phyloP scores from a whole-genome alignment of 2,113 vertebrate species.

The Coryphaenoides rupestris region DNA sequence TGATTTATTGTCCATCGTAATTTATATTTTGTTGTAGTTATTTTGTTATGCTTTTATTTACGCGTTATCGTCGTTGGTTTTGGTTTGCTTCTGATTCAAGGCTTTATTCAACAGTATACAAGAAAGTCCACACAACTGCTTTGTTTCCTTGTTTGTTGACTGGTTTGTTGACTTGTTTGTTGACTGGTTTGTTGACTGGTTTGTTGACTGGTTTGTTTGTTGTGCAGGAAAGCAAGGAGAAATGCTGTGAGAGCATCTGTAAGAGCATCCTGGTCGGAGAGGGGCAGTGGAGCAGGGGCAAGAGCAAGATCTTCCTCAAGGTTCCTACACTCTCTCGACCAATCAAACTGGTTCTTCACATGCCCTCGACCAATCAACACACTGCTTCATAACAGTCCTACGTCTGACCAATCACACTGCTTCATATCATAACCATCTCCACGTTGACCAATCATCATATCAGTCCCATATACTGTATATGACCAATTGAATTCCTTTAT shows the following conservation, averaged over 20 bases:
- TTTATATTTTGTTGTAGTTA: background rate
- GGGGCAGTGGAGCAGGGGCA: constrained; percentile 91
- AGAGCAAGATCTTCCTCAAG: constrained; percentile 94
- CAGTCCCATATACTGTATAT: too few relatives aligned
- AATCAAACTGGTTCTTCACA: background rate
- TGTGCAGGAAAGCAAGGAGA: constrained; percentile 69
- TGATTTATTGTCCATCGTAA: background rate
- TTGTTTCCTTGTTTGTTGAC: too few relatives aligned
- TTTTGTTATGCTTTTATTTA: background rate
- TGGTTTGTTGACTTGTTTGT: too few relatives aligned
- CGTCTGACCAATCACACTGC: too few relatives aligned
- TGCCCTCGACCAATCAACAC: background rate
- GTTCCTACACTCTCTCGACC: constrained; percentile 55
- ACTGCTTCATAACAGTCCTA: too few relatives aligned
- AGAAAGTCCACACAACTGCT: too few relatives aligned
- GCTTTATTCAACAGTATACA: too few relatives aligned
- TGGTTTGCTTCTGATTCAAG: too few relatives aligned
- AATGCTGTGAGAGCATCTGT: constrained; percentile 77
- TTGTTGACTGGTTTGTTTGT: constrained; percentile 30
- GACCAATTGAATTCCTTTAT: too few relatives aligned
- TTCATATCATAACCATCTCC: too few relatives aligned
- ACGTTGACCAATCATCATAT: too few relatives aligned
- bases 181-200: background rate
- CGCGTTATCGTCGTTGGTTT: too few relatives aligned
- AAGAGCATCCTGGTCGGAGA: constrained; percentile 67